Evolutionary conservation across 2,888 invertebrate species (phyloP), one percentile per base, ranked within the genome.

Genomic region (Auanema sp.): DNA sequence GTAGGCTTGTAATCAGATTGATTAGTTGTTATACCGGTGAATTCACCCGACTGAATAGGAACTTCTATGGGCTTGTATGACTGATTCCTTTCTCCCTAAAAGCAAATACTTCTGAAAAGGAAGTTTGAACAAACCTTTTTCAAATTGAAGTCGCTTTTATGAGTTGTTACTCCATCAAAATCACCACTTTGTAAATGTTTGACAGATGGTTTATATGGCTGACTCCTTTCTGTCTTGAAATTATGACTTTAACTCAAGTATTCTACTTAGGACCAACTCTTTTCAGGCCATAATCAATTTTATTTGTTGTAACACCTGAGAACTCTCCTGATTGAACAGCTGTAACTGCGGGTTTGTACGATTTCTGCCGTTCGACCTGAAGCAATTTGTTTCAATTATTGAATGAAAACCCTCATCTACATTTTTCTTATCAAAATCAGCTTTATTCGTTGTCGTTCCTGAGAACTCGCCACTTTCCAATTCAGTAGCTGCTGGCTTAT

Each of bases 21-120:
- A 25, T 61, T 58, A 11, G 67, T 67, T 11, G 67, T 59, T 0
- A 58, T n/a, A 43, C 64, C 67, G 50, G 56, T 51, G 53, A 67
- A 67, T n/a, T 62, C 59, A 6, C 67, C 67, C 10, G 57, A 44
- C 16, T 60, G 40, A 12, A 59, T 59, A 18, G 16, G 51, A 16
- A 40, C 21, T 11, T 59, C 50, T 1, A 14, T 18, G 23, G 59
- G 33, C 8, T 21, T 16, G 21, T 18, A 18, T 21, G 47, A 16
- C 11, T 47, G 47, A 18, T 16, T 18, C 11, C 47, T 16, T 47
- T 47, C 47, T 47, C 47, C 33, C 33, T 33, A 8, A 33, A 33
- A 33, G 33, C 33, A 33, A 33, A 33, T 8, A 33, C 4, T 33
- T 33, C 33, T 57, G 12, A 43, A 47, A 5, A 47, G 21, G 18